Percentiles rank a stretch among this genome's conserved stretches.
Evolutionary conservation across 2,888 invertebrate species (phyloP).

Genomic region (Meloe dianella): DNA sequence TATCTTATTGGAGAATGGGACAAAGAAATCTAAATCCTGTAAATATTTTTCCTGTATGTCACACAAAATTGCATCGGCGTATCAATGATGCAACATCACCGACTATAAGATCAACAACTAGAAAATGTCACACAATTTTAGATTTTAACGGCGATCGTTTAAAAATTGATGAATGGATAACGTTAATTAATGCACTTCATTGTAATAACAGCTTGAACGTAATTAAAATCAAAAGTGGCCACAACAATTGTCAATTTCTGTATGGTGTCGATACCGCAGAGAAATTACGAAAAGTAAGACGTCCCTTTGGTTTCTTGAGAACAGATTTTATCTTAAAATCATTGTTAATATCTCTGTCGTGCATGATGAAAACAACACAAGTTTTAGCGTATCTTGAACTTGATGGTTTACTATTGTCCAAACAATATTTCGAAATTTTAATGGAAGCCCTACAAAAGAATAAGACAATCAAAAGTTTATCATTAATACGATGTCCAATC

Average conservation of each 20-base stretch:
- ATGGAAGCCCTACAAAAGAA: slow-evolving; percentile 67
- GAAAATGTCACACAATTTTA: slow-evolving; percentile 54
- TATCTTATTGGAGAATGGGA: too few species aligned
- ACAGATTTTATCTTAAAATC: slow-evolving; percentile 74
- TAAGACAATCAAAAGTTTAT: slow-evolving; percentile 70
- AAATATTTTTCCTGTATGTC: slow-evolving; percentile 58
- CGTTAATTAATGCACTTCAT: slow-evolving; percentile 74
- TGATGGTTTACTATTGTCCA: slow-evolving; percentile 74
- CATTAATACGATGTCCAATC: slow-evolving; percentile 66
- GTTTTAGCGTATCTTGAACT: slow-evolving; percentile 68
- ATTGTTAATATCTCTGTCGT: slow-evolving; percentile 69
- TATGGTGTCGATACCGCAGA: slow-evolving; percentile 64
- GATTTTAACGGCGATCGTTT: slow-evolving; percentile 79
- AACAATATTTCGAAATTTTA: slow-evolving; percentile 62
- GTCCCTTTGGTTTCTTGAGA: slow-evolving; percentile 61
- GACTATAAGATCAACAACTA: slow-evolving; percentile 53
- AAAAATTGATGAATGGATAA: slow-evolving; percentile 77
- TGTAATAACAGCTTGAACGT: slow-evolving; percentile 75
- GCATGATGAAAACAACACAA: slow-evolving; percentile 68
- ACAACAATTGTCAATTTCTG: slow-evolving; percentile 51
- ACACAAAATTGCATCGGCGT: slow-evolving; percentile 56
- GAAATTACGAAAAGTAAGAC: slow-evolving; percentile 66
- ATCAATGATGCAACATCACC: slow-evolving; percentile 52
- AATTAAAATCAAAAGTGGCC: slow-evolving; percentile 69
- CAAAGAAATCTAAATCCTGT: slow-evolving; percentile 51